These are phyloP conservation scores for Esox lucius DNA, from an alignment of 2,797 vertebrate genomes.

Conservation along the genomic window DNA sequence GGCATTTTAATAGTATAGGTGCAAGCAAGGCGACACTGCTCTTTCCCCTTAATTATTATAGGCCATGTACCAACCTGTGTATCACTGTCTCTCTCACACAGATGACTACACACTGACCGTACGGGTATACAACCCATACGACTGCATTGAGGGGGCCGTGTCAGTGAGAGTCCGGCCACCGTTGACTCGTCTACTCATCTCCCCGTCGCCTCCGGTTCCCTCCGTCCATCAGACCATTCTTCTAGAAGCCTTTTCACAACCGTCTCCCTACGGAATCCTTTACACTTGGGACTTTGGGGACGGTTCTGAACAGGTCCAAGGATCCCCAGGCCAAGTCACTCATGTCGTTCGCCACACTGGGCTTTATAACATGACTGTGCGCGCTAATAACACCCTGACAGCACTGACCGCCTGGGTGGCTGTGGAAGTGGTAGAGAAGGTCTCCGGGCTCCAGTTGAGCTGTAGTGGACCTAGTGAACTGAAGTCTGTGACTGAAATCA, in stretches of 20 bases:
- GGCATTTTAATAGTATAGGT: neutral
- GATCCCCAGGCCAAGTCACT: constrained; percentile 35
- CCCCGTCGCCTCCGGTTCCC: constrained; percentile 37
- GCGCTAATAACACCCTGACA: constrained; percentile 64
- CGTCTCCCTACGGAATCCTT: constrained; percentile 46
- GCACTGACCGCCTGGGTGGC: constrained; percentile 49
- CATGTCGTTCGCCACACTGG: constrained; percentile 62
- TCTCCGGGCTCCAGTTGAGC: constrained; percentile 66
- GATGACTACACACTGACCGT: constrained; percentile 70
- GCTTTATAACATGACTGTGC: constrained; percentile 70
- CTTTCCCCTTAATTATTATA: neutral
- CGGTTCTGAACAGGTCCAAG: constrained; percentile 44
- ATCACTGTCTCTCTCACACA: constrained; percentile 37
- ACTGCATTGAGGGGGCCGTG: constrained; percentile 37
- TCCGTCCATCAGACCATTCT: constrained; percentile 52
- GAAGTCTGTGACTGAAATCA: constrained; percentile 55
- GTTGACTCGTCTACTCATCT: constrained; percentile 60
- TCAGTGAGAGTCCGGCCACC: constrained; percentile 54
- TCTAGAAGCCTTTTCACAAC: constrained; percentile 62
- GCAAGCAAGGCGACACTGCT: neutral
- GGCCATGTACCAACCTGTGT: neutral
- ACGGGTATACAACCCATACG: constrained; percentile 61
- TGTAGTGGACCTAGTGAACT: constrained; percentile 62
- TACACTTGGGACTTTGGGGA: constrained; percentile 76
- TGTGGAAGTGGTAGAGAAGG: constrained; percentile 64